Percentiles rank a stretch among this genome's conserved stretches.
Conservation (phyloP, 2,888 invertebrate genomes). For the Tuberolachnus salignus region DNA sequence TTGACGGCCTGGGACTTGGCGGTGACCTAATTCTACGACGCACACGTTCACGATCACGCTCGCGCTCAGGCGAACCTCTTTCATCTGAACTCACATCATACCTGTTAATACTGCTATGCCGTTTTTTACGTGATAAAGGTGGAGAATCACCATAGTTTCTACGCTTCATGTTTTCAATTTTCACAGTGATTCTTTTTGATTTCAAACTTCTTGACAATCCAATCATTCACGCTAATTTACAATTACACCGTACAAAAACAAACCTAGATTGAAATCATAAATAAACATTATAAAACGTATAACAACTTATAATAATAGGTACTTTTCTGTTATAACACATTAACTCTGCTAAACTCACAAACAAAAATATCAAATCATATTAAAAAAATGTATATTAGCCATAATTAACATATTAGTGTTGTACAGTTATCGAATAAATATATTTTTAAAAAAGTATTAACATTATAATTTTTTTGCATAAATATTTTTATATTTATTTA, state of each 20-base stretch:
- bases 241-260: constrained; percentile 4
- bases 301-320: too few species aligned
- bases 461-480: too few species aligned
- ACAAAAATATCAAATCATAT: too few species aligned
- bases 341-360: too few species aligned
- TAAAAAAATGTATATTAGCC: too few species aligned
- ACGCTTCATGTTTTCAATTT: constrained; percentile 83
- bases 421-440: too few species aligned
- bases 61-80: constrained; percentile 80
- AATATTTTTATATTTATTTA: too few species aligned
- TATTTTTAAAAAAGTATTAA: too few species aligned
- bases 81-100: constrained; percentile 90
- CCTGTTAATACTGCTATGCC: constrained; percentile 79
- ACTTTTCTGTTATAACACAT: too few species aligned
- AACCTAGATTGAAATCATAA: too few species aligned
- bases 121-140: constrained; percentile 78
- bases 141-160: constrained; percentile 82
- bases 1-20: constrained; percentile 65
- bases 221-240: constrained; percentile 30
- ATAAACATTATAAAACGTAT: too few species aligned
- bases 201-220: constrained; percentile 38
- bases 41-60: constrained; percentile 70
- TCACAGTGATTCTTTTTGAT: constrained; percentile 49
- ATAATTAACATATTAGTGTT: too few species aligned
- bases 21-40: constrained; percentile 72